Base-by-base conservation (phyloP, 92 coral and sea anemone species). In the Plumapathes pennacea region DNA sequence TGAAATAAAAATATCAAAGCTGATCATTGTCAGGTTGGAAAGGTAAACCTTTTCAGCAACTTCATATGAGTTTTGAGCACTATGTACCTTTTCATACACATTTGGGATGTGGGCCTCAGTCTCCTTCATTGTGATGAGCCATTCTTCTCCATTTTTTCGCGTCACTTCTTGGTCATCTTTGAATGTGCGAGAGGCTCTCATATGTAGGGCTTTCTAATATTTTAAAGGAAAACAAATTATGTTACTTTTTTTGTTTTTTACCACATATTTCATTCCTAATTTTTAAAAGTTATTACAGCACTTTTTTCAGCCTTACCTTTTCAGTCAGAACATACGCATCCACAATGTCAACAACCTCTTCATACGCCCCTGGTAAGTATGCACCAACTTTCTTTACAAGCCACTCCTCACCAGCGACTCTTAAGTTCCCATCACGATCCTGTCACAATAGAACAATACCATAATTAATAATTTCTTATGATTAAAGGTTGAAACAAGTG, bases 281-380 rank as follows among this genome's bases (percentile, higher is more conserved):
- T 8, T 19, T 21, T 15, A 20, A 14, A 2, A 21, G 23, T 8
- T 21, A 9, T 13, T 46, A 46, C 4, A 4, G 33, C 38, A 9
- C 11, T 2, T 20, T 11, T 17, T 5, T 32, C 18, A 7, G 18
- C 36, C 73, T 41, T 49, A 84, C 98, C 94, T 92, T 92, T 48
- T 92, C 98, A n/a, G 90, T 88, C 10, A 92, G 84, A 5, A 92
- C 98, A 77, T 76, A 88, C 15, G 98, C 98, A 50, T 89, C 77
- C n/a, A 80, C 98, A 7, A 89, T 75, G 47, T 87, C 82, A 32
- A 84, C 86, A 20, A 92, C 98, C 69, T 88, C 98, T 71, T 92
- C 98, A 77, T 92, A 92, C 5, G 98, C 98, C 50, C 98, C 96
- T 21, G 98, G 98, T n/a, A 92, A 72, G 52, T 92, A 92, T n/a